Conservation (phyloP, 2,113 vertebrate species). For the Myiopsitta monachus region DNA sequence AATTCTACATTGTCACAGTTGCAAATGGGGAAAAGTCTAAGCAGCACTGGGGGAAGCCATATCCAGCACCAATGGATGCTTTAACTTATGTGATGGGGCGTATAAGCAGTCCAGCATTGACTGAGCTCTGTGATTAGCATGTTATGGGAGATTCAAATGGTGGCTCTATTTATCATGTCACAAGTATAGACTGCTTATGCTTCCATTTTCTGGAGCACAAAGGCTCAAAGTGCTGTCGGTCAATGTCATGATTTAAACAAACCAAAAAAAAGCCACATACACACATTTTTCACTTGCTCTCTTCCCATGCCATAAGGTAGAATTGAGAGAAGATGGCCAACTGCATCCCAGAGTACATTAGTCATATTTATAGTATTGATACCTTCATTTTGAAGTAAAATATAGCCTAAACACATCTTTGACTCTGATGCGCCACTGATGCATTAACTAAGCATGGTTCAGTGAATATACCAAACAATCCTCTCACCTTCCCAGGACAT, state of each 20-base stretch:
- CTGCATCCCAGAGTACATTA: not conserved
- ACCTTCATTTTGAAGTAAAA: not conserved
- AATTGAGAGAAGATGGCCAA: not conserved
- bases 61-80: not conserved
- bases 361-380: not conserved
- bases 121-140: not conserved
- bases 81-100: not conserved
- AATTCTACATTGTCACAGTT: not conserved
- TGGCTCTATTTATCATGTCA: constrained; percentile 13
- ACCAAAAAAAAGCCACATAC: not conserved
- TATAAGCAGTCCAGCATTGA: not conserved
- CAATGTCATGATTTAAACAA: not conserved
- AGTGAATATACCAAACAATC: not conserved
- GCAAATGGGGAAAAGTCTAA: not conserved
- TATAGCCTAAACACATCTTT: not conserved
- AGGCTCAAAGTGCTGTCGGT: not conserved
- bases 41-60: not conserved
- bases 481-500: not conserved
- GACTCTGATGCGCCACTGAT: rapidly evolving
- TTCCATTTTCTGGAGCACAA: not conserved
- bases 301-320: not conserved
- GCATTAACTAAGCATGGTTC: not conserved
- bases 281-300: not conserved
- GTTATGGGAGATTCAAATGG: not conserved
- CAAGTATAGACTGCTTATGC: not conserved